Percentiles rank a stretch among this genome's conserved stretches.
Conservation (phyloP, 2,888 invertebrate species). For the Nomada fabriciana region DNA sequence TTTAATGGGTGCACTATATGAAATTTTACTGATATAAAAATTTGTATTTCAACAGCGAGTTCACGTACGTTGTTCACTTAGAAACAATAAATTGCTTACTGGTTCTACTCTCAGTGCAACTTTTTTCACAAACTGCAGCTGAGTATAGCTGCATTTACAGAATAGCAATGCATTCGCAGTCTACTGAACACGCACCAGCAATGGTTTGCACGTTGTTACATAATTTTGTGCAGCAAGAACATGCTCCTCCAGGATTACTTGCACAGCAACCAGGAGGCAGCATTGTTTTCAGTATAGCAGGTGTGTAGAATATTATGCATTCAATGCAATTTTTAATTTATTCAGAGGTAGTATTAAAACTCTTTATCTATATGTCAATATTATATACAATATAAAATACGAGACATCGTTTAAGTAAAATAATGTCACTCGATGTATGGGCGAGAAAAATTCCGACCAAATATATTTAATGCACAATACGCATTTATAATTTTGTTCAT, state of each 20-base stretch:
- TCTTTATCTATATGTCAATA: not conserved
- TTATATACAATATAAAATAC: no score
- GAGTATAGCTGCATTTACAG: constrained; percentile 84
- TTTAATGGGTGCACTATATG: not conserved
- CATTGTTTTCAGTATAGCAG: constrained; percentile 91
- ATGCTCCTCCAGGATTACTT: constrained; percentile 90
- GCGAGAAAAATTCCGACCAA: not conserved
- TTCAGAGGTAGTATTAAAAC: no score
- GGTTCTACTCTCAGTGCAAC: constrained; percentile 94
- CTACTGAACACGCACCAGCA: constrained; percentile 91
- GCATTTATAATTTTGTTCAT: not conserved
- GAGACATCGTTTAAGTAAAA: no score
- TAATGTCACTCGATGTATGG: no score
- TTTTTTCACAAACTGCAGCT: constrained; percentile 88
- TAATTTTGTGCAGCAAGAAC: constrained; percentile 89
- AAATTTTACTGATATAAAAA: constrained; percentile 26
- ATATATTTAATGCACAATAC: not conserved
- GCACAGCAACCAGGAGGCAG: constrained; percentile 90
- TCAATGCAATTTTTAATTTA: not conserved
- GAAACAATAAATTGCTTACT: constrained; percentile 95
- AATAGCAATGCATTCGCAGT: constrained; percentile 89
- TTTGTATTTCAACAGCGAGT: constrained; percentile 86
- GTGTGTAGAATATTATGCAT: constrained; percentile 79
- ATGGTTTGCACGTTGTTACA: constrained; percentile 92
- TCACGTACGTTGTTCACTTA: constrained; percentile 93